Evolutionary conservation across 2,113 vertebrate genomes (phyloP), one percentile per base, ranked within the genome.

Genomic region (Gorsachius goisagi): DNA sequence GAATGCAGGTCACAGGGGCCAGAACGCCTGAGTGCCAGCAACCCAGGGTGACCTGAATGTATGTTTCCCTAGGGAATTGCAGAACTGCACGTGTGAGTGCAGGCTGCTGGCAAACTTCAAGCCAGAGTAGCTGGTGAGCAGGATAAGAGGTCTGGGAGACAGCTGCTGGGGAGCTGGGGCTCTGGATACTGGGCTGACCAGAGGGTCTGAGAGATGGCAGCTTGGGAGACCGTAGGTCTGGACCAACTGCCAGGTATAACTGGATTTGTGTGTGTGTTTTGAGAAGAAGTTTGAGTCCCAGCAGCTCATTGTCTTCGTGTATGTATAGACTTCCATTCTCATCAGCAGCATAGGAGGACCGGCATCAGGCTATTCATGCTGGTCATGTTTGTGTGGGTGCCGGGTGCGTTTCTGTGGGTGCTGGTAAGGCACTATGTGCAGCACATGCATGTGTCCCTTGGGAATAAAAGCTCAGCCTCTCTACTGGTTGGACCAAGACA

Each of bases 401-500:
- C 33, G 7, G 45, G 30, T 24, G 23, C 3, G 0, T 45, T 69
- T 81, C 39, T 47, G 49, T 6, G 15, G 30, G 44, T 71, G 44
- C 22, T 59, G 53, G 14, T 47, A n/a, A 87, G 27, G 27, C 49
- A 23, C 22, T n/a, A 16, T 12, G 44, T 14, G 47, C 16, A 62
- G 26, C 0, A 2, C 0, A 1, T 37, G 33, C 58, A 12, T 1
- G 0, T 49, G 10, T 44, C 16, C 39, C n/a, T 69, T 33, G 5
- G 55, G 27, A 44, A 71, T 39, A 72, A 69, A 71, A 69, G 4
- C n/a, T 88, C 56, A 60, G 30, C 11, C 39, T 77, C 26, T 41
- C 45, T 35, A 24, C 22, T 47, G 26, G 8, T n/a, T 80, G 13
- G 26, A 39, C 15, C 24, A 69, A 53, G n/a, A 69, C 12, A 59